Evolutionary conservation across 2,888 invertebrate genomes (phyloP).

Genomic region (Parnassius orleans): DNA sequence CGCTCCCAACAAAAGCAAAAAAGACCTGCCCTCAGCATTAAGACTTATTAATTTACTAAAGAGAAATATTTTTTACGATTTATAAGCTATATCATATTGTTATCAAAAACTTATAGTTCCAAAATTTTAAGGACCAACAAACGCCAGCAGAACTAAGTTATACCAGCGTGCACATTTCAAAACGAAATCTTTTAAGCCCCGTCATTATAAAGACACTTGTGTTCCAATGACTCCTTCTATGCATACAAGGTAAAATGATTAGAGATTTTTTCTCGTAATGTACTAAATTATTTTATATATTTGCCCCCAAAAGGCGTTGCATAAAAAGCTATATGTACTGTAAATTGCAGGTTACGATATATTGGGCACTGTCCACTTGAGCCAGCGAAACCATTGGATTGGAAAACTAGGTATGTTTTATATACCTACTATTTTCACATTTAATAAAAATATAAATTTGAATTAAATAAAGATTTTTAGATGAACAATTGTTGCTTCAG

Average conservation of each 20-base stretch:
- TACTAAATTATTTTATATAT: no score
- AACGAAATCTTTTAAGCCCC: constrained; percentile 54
- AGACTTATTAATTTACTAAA: no score
- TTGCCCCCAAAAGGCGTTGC: no score
- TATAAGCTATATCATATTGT: background rate
- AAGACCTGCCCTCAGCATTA: no score
- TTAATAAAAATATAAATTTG: no score
- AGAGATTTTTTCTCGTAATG: no score
- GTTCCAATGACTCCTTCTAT: constrained; percentile 70
- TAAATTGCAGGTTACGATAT: constrained; percentile 56
- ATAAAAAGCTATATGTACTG: background rate
- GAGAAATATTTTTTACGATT: no score
- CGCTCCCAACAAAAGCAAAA: no score
- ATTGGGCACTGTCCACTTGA: constrained; percentile 62
- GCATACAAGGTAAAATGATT: constrained; percentile 57
- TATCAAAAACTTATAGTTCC: background rate
- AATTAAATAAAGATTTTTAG: no score
- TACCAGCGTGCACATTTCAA: constrained; percentile 46
- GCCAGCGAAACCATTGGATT: constrained; percentile 35
- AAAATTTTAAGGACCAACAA: constrained; percentile 8
- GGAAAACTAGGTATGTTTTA: constrained; percentile 35
- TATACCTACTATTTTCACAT: no score
- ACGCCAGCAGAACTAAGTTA: constrained; percentile 10
- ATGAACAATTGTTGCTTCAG: no score
- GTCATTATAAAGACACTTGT: constrained; percentile 57